phyloP scores from a whole-genome alignment of 2,888 invertebrate genomes.

The Anarsia innoxiella region DNA sequence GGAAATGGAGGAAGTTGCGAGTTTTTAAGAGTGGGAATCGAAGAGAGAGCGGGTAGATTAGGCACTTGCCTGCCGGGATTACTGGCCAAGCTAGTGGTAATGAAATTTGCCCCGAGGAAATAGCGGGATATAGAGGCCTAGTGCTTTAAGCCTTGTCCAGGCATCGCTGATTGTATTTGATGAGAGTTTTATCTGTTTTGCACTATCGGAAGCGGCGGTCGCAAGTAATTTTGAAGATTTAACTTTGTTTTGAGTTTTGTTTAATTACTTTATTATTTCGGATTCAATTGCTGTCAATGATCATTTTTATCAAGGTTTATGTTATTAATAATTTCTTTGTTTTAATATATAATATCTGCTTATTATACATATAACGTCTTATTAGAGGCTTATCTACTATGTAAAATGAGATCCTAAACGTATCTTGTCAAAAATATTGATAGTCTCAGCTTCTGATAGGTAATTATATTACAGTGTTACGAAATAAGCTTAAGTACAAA shows the following conservation, averaged over 20 bases:
- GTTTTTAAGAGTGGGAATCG: conserved; percentile 66
- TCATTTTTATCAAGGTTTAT: no score
- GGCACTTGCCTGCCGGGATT: conserved; percentile 63
- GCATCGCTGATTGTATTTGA: conserved; percentile 69
- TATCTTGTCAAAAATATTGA: no score
- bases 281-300: no score
- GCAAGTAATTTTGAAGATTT: conserved; percentile 45
- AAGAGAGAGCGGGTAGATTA: conserved; percentile 63
- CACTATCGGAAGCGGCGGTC: conserved; percentile 44
- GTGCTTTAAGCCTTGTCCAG: conserved; percentile 65
- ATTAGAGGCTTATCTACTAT: no score
- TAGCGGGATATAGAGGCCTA: conserved; percentile 60
- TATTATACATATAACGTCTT: no score
- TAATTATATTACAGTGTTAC: no score
- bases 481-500: no score
- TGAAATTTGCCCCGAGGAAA: conserved; percentile 69
- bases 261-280: conserved; percentile 47
- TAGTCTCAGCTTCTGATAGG: no score
- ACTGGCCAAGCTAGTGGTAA: conserved; percentile 67
- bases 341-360: no score
- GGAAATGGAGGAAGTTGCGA: conserved; percentile 64
- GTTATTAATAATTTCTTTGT: no score
- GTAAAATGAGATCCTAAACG: no score
- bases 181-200: conserved; percentile 69
- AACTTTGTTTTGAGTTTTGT: conserved; percentile 44